Conservation (phyloP, 2,888 invertebrate species). For the Aplocera efformata region DNA sequence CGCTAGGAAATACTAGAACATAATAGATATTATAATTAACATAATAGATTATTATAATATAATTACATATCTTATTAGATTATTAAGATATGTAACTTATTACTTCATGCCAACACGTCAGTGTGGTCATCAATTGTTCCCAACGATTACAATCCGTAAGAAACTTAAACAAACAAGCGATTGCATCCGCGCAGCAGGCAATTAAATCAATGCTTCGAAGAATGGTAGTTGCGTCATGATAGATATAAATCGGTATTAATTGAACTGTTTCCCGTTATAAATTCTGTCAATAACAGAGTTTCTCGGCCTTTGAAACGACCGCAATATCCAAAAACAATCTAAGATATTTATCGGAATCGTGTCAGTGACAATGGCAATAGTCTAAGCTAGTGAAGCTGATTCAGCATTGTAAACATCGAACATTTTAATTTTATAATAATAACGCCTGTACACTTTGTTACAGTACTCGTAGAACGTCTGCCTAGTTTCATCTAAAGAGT, state of each 20-base stretch:
- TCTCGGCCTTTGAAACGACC: background rate
- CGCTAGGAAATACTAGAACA: too few species aligned
- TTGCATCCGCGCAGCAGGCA: constrained; percentile 21
- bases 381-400: too few species aligned
- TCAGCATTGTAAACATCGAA: too few species aligned
- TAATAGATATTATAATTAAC: too few species aligned
- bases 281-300: constrained; percentile 11
- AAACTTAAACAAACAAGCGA: constrained; percentile 20
- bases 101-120: background rate
- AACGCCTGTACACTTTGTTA: too few species aligned
- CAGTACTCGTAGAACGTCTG: too few species aligned
- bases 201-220: constrained; percentile 18
- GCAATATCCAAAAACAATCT: background rate
- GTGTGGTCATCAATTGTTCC: constrained; percentile 10
- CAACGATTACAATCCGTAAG: constrained; percentile 14
- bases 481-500: too few species aligned
- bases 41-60: too few species aligned
- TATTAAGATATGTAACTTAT: constrained; percentile 1
- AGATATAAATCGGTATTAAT: constrained; percentile 3
- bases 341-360: background rate
- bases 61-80: too few species aligned
- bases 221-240: constrained; percentile 15
- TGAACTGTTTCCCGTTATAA: constrained; percentile 3
- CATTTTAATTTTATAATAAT: too few species aligned
- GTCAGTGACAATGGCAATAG: too few species aligned